Evolutionary conservation across 2,888 invertebrate species (phyloP), one percentile per base, ranked within the genome.

Genomic region (Chymomyza amoena): DNA sequence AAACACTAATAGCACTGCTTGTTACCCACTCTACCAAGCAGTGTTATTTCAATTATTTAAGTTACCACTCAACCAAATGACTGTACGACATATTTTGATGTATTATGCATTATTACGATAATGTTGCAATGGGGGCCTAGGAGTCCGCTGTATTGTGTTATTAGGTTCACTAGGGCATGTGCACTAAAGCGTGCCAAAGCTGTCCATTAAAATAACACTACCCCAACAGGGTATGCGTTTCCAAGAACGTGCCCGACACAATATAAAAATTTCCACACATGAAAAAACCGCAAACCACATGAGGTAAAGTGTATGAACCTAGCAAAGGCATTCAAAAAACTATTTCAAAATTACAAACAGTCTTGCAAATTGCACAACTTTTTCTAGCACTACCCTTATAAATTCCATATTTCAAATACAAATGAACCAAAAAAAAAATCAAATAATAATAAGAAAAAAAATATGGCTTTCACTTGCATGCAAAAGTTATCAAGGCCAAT

Each of bases 401-500:
- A 45, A 45, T 45, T 45, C 39, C 39, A 45, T 45, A 45, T 45
- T 45, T 45, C 39, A 45, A 45, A 45, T 45, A 45, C 39, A 45
- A 45, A 45, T 45, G 39, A 45, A 45, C 39, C 39, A 2, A 13
- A 45, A 45, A 45, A 45, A 45, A 45, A 45, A n/a, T n/a, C n/a
- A n/a, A n/a, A 2, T 1, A 45, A 45, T 2, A 32, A 32, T 32
- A 32, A 32, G 32, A 6, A 32, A 32, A 6, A 32, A 32, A 32
- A 32, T 7, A 32, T 13, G 39, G 39, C 39, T 45, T 45, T 45
- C 39, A 45, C 39, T 45, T 45, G 39, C 39, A 45, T 45, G 39
- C 39, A 45, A 45, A 45, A 45, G 39, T 45, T 45, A 45, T 45
- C 20, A 57, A 57, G 15, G 64, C 56, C 54, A 56, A 54, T 64